These are phyloP conservation scores for Nineta flava DNA, from an alignment of 2,888 invertebrate genomes.

Conservation along the genomic window DNA sequence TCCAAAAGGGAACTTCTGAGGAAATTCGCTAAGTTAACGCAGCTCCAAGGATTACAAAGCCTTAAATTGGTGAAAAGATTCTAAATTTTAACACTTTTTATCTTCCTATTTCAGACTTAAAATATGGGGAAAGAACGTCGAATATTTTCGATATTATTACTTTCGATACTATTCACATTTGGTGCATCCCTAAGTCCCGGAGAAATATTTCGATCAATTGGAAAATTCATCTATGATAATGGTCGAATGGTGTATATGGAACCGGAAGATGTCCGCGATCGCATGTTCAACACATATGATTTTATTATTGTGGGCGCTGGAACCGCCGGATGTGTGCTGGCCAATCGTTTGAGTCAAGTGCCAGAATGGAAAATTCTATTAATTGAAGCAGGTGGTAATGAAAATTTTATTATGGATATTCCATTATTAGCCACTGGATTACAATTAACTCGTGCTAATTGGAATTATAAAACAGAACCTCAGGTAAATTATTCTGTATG, in stretches of 20 bases:
- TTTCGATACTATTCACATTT: too few relatives aligned
- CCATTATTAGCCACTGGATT: conserved; percentile 54
- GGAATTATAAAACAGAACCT: conserved; percentile 35
- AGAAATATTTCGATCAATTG: background rate
- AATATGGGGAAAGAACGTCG: too few relatives aligned
- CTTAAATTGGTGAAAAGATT: too few relatives aligned
- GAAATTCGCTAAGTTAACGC: too few relatives aligned
- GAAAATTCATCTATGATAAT: background rate
- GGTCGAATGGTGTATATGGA: background rate
- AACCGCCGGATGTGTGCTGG: conserved; percentile 70
- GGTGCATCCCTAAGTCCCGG: background rate
- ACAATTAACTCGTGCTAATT: conserved; percentile 43
- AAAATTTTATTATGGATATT: conserved; percentile 74
- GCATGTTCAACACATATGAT: conserved; percentile 45
- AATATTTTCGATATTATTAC: too few relatives aligned
- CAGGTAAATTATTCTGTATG: background rate
- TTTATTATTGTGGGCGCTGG: conserved; percentile 73
- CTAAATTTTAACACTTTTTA: too few relatives aligned
- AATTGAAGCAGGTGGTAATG: conserved; percentile 74
- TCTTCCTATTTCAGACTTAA: too few relatives aligned
- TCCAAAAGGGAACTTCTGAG: too few relatives aligned
- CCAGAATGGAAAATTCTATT: conserved; percentile 63
- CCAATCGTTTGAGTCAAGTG: conserved; percentile 63
- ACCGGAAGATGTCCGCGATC: background rate
- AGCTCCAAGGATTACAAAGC: too few relatives aligned